phyloP scores from a whole-genome alignment of 2,888 invertebrate species.

The Heliconius charithonia region DNA sequence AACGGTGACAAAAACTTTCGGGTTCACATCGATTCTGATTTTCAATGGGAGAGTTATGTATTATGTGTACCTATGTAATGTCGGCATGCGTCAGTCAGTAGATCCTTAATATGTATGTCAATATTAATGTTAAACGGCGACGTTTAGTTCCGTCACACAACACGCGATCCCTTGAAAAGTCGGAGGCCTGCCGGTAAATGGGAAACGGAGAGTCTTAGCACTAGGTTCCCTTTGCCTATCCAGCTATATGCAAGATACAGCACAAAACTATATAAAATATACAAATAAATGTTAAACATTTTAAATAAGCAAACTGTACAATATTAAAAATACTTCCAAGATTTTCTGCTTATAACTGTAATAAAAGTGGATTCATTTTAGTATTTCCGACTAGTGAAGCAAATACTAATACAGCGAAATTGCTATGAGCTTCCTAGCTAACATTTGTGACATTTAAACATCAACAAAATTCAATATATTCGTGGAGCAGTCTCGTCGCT shows the following conservation, averaged over 20 bases:
- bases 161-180: too few species aligned
- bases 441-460: conserved; percentile 34
- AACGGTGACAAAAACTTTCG: conserved; percentile 44
- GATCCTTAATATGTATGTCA: background rate
- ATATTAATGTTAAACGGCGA: background rate
- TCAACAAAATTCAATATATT: conserved; percentile 27
- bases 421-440: conserved; percentile 28
- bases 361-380: conserved; percentile 11
- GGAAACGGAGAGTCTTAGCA: too few species aligned
- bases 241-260: too few species aligned
- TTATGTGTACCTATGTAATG: too few species aligned
- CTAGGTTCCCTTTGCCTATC: too few species aligned
- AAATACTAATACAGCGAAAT: conserved; percentile 21
- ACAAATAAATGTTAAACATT: background rate
- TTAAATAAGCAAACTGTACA: background rate
- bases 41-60: too few species aligned
- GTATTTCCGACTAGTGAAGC: conserved; percentile 15
- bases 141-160: too few species aligned
- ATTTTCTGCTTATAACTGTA: conserved; percentile 19
- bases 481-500: conserved; percentile 14
- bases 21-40: conserved; percentile 23
- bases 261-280: too few species aligned
- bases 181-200: too few species aligned
- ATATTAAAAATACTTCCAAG: conserved; percentile 12
- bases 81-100: background rate